Percentiles rank a stretch among this genome's conserved stretches.
Conservation (phyloP, 2,113 vertebrate species). For the Heterotilapia buettikoferi region DNA sequence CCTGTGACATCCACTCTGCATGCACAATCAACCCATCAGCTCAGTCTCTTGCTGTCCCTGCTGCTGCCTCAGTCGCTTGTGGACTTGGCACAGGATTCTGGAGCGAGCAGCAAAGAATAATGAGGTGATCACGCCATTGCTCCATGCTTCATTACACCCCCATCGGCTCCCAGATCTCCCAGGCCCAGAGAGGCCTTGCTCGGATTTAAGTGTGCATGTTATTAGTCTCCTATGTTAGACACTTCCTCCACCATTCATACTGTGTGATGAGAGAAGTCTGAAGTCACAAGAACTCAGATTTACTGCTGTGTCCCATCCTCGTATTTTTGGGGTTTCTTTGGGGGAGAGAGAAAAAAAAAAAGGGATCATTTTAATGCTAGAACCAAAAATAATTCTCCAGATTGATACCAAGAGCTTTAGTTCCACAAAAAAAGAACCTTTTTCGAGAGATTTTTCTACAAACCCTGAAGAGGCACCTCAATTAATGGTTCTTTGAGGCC, state of each 20-base stretch:
- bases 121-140: slow-evolving; percentile 26
- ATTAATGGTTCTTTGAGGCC: not conserved
- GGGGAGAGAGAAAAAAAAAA: not conserved
- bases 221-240: not conserved
- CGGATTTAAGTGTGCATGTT: not conserved
- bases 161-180: not conserved
- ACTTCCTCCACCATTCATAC: not conserved
- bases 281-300: not conserved
- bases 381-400: not conserved
- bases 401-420: not conserved
- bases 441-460: not conserved
- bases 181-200: not conserved
- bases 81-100: not conserved
- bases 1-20: not conserved
- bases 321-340: not conserved
- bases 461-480: not conserved
- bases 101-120: slow-evolving; percentile 7
- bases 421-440: not conserved
- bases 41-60: not conserved
- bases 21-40: slow-evolving; percentile 12
- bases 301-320: not conserved
- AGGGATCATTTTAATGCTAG: not conserved
- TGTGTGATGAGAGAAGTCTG: not conserved
- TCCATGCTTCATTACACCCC: slow-evolving; percentile 20
- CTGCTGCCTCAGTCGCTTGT: not conserved